Conservation (phyloP, 2,797 vertebrate genomes). For the Gadopsis bispinosus region DNA sequence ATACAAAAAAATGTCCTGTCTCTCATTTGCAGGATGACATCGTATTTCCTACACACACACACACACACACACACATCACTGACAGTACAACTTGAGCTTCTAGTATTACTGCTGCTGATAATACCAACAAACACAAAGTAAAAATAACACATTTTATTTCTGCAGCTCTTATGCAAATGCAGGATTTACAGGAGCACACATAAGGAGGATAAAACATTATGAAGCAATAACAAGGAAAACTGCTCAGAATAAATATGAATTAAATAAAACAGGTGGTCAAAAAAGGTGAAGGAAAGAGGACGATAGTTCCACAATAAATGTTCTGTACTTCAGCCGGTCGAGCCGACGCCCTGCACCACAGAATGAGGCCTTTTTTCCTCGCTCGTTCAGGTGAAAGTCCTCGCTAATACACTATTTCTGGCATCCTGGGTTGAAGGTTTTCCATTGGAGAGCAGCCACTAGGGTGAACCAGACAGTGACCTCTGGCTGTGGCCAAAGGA, state of each 20-base stretch:
- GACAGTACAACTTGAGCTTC: neutral
- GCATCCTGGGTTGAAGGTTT: constrained; percentile 48
- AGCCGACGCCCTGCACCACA: constrained; percentile 47
- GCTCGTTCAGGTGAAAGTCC: constrained; percentile 62
- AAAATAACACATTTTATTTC: neutral
- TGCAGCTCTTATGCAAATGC: neutral
- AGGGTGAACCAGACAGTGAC: constrained; percentile 42
- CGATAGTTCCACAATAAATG: constrained; percentile 26
- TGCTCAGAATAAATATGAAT: neutral
- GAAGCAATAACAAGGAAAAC: neutral
- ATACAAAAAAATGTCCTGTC: constrained; percentile 3
- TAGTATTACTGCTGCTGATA: neutral
- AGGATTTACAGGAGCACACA: too few species aligned
- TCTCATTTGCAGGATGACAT: constrained; percentile 37
- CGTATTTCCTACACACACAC: constrained; percentile 11
- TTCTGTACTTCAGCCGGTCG: constrained; percentile 2
- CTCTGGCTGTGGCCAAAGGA: constrained; percentile 11
- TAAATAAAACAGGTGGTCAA: neutral
- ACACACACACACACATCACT: neutral
- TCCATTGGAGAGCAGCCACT: constrained; percentile 41
- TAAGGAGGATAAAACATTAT: neutral
- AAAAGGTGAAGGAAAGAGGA: constrained; percentile 7
- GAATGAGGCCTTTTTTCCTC: constrained; percentile 56
- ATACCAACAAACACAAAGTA: neutral
- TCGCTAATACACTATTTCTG: constrained; percentile 40